Evolutionary conservation across 2,888 invertebrate species (phyloP).

Genomic region (Thysanoteuthis rhombus): DNA sequence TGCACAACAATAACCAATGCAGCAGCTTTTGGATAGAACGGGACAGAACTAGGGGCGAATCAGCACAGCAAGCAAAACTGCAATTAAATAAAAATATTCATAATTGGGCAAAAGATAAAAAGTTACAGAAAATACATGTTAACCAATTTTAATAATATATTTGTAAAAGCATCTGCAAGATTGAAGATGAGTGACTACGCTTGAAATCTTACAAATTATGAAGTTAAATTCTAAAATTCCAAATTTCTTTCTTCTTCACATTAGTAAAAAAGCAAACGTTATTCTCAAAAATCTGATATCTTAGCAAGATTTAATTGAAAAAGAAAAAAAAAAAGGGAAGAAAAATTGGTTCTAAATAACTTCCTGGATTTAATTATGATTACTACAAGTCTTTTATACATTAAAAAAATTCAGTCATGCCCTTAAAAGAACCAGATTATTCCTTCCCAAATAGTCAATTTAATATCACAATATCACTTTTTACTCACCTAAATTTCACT

Average conservation of each 20-base stretch:
- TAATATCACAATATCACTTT: background rate
- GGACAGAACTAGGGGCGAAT: constrained; percentile 83
- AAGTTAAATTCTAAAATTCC: background rate
- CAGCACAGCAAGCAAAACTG: constrained; percentile 75
- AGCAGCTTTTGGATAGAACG: constrained; percentile 75
- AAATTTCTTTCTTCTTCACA: background rate
- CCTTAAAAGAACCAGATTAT: too few species aligned
- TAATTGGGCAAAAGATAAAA: background rate
- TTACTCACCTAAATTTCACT: constrained; percentile 59
- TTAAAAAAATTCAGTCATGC: too few species aligned
- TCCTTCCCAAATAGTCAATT: background rate
- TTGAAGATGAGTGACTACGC: background rate
- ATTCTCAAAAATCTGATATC: too few species aligned
- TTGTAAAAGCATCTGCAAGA: background rate
- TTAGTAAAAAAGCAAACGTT: background rate
- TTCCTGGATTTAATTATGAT: too few species aligned
- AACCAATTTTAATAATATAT: background rate
- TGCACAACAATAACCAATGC: constrained; percentile 62
- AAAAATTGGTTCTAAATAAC: too few species aligned
- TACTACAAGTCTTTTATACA: too few species aligned
- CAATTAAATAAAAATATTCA: constrained; percentile 33
- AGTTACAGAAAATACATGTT: background rate
- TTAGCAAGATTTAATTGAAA: too few species aligned
- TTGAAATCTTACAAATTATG: too few species aligned
- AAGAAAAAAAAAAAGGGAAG: too few species aligned